A percentile compares a stretch with the other conserved stretches of the same genome.
Conservation (phyloP, 2,113 vertebrate species). For the Orycteropus afer region DNA sequence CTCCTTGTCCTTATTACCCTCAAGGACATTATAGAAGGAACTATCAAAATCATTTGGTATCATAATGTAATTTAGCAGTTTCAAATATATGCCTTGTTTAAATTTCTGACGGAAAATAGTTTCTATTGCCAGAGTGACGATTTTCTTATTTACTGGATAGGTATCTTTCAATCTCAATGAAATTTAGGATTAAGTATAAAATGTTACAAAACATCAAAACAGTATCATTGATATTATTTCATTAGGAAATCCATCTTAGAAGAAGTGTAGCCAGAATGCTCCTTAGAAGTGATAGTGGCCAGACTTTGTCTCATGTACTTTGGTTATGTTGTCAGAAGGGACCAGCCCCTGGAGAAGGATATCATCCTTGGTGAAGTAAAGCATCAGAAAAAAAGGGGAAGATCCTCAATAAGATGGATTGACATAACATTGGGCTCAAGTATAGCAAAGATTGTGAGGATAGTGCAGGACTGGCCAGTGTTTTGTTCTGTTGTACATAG, state of each 20-base stretch:
- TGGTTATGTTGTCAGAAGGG: too few relatives aligned
- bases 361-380: too few relatives aligned
- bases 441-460: too few relatives aligned
- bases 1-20: not conserved
- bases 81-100: not conserved
- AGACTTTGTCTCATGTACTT: too few relatives aligned
- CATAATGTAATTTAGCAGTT: not conserved
- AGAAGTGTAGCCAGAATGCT: too few relatives aligned
- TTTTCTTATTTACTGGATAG: not conserved
- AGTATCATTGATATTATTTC: not conserved
- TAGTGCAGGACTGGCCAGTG: too few relatives aligned
- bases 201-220: not conserved
- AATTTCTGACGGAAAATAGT: not conserved
- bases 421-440: too few relatives aligned
- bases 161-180: not conserved
- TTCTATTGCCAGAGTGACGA: not conserved
- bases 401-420: too few relatives aligned
- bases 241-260: slow-evolving; percentile 2
- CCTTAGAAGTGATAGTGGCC: too few relatives aligned
- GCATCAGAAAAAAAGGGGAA: too few relatives aligned
- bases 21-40: not conserved
- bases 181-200: not conserved
- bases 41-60: not conserved
- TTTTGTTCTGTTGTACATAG: too few relatives aligned
- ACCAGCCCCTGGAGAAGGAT: too few relatives aligned